Base-by-base conservation (phyloP, 2,888 invertebrate species). In the Phengaris arion region DNA sequence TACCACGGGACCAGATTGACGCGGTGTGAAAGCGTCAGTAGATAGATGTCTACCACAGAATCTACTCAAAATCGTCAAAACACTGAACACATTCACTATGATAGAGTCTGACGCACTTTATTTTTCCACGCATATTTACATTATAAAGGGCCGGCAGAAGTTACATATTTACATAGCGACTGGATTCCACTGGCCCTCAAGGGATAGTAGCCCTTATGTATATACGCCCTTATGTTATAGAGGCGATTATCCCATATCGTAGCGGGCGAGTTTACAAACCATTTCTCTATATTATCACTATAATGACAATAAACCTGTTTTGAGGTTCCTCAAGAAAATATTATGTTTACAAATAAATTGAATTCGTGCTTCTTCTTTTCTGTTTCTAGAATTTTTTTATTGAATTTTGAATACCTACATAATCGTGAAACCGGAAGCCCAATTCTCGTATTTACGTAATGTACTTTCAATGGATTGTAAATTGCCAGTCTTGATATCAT, bases 211-310 rank as follows among this genome's bases (percentile, higher is more conserved):
- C 8, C 54, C 54, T 52, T 54, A 54, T 54, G 9, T 3, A 3
- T 6, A 6, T 13, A 9, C 15, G 13, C 0, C n/a, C n/a, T n/a
- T n/a, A n/a, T n/a, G 22, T 10, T 1, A 35, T 72, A 54, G 48
- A 13, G 52, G 5, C 8, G 35, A 12, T 72, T 45, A 52, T 72
- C 35, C 52, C 72, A 35, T 54, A 22, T 12, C 0, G 8, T n/a
- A 8, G 76, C 75, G 76, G 75, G 75, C 74, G 12, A 81, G 82
- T 87, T 86, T 85, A 83, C 86, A 80, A 80, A 86, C 82, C 84
- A 85, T 87, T 87, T 84, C 82, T 83, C 80, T 81, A 85, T 84
- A 86, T 89, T 89, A 89, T 85, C 84, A 80, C 77, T 73, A 74
- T 80, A 82, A 84, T 85, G 81, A 82, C 80, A 80, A 81, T 80